phyloP scores from a whole-genome alignment of 2,797 vertebrate genomes.

The Coilia nasus region DNA sequence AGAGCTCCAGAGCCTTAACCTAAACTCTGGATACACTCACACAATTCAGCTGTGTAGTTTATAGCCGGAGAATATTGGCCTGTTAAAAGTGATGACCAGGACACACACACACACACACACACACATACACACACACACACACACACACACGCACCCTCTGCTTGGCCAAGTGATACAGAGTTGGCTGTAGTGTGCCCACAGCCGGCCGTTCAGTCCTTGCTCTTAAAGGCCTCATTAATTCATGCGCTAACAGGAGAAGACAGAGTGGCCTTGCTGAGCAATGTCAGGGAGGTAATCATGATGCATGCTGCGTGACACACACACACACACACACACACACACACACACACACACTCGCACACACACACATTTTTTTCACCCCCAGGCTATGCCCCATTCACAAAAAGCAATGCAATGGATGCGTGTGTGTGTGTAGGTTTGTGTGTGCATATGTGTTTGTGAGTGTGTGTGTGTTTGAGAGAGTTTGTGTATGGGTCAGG shows the following conservation, averaged over 20 bases:
- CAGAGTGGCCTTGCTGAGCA: background rate
- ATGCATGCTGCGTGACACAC: background rate
- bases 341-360: conserved; percentile 37
- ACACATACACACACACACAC: background rate
- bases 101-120: background rate
- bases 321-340: conserved; percentile 28
- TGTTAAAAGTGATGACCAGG: background rate
- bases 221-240: background rate
- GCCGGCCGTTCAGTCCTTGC: background rate
- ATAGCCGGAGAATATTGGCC: background rate
- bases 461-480: background rate
- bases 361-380: background rate
- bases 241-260: background rate
- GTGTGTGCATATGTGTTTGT: conserved; percentile 20
- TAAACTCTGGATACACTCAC: too few relatives aligned
- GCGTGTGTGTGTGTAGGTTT: background rate
- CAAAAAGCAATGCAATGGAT: background rate
- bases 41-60: background rate
- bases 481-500: background rate
- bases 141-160: background rate
- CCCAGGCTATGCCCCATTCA: background rate
- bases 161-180: background rate
- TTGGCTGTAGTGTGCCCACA: background rate
- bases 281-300: background rate
- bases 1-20: too few relatives aligned